These are phyloP conservation scores for Drosophila niveifrons DNA, from an alignment of 2,888 invertebrate species.

Conservation along the genomic window DNA sequence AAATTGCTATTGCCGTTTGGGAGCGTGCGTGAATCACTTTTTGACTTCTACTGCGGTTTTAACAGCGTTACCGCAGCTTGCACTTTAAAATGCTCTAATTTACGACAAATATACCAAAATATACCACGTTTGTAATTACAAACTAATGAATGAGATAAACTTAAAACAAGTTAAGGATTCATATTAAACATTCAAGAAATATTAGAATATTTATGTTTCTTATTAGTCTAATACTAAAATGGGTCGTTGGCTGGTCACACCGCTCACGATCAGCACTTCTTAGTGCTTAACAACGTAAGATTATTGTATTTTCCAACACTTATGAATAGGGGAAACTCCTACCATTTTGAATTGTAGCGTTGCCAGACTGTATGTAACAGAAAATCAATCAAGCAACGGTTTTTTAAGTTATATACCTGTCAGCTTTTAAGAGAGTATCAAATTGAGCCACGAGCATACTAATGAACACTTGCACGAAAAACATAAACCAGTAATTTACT, in stretches of 20 bases:
- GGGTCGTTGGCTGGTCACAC: not conserved
- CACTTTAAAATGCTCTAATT: not conserved
- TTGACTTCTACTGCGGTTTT: constrained; percentile 44
- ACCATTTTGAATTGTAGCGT: not conserved
- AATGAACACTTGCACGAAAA: too few species aligned
- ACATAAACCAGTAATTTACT: too few species aligned
- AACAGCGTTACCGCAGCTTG: constrained; percentile 14
- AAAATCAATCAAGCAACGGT: not conserved
- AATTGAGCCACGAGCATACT: too few species aligned
- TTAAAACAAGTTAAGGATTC: not conserved
- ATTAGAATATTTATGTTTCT: too few species aligned
- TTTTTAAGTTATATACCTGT: not conserved
- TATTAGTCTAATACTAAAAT: too few species aligned
- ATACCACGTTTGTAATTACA: not conserved
- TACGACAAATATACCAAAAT: not conserved
- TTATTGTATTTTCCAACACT: not conserved
- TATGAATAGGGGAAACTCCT: not conserved
- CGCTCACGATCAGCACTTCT: constrained; percentile 32
- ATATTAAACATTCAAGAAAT: too few species aligned
- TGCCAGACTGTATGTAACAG: not conserved
- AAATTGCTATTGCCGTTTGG: constrained; percentile 33
- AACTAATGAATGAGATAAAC: not conserved
- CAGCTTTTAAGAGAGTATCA: not conserved
- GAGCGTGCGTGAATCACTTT: constrained; percentile 65
- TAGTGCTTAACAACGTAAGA: constrained; percentile 22